Conservation (phyloP, 2,797 vertebrate genomes). For the Oryzias dopingdopingensis region DNA sequence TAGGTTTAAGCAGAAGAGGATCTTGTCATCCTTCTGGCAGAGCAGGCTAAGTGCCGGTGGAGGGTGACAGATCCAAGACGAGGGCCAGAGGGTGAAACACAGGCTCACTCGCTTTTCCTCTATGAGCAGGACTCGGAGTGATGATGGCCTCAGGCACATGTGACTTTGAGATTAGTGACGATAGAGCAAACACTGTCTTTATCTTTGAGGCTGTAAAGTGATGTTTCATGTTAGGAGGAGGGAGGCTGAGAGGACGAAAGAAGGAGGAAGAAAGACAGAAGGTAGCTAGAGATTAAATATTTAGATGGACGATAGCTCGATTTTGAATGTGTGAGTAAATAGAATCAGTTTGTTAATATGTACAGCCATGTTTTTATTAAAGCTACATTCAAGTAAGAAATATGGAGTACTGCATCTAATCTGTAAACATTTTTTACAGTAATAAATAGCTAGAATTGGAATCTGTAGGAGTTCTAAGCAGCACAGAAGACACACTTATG, state of each 20-base stretch:
- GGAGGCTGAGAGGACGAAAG: constrained; percentile 30
- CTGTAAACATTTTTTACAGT: no score
- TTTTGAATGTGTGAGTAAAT: constrained; percentile 2
- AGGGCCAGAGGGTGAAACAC: constrained; percentile 34
- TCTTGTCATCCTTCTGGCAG: constrained; percentile 32
- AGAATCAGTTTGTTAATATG: background rate
- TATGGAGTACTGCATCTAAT: no score
- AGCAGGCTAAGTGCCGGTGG: constrained; percentile 14
- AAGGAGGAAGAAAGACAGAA: constrained; percentile 17
- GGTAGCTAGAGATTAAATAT: constrained; percentile 51
- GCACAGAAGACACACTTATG: no score
- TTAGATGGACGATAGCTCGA: constrained; percentile 53
- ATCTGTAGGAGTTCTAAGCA: no score
- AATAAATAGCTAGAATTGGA: no score
- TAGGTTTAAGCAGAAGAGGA: constrained; percentile 20
- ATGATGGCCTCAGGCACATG: constrained; percentile 24
- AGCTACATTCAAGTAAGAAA: no score
- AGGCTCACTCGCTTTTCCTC: constrained; percentile 16
- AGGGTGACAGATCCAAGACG: constrained; percentile 29
- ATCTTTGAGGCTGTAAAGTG: constrained; percentile 26
- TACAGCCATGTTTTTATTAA: background rate
- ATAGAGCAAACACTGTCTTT: constrained; percentile 11
- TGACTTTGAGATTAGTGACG: constrained; percentile 28
- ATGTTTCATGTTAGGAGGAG: constrained; percentile 42
- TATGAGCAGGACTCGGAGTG: constrained; percentile 12